Conservation (phyloP, 2,888 invertebrate species). For the Bimastos eiseni region DNA sequence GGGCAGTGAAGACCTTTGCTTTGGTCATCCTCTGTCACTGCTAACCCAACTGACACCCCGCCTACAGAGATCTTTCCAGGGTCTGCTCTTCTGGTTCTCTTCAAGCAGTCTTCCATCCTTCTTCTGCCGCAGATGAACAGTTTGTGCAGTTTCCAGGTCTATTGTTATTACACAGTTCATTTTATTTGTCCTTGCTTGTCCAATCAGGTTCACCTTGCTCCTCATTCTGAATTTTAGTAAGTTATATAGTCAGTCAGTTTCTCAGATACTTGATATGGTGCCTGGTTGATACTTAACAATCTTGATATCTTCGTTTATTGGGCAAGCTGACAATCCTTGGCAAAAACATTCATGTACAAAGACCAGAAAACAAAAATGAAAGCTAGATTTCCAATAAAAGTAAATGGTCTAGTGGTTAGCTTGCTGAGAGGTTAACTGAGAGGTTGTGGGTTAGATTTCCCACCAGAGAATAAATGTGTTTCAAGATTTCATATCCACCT, state of each 20-base stretch:
- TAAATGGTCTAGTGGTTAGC: too few relatives aligned
- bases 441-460: too few relatives aligned
- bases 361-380: too few relatives aligned
- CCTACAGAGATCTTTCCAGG: neutral
- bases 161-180: neutral
- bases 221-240: neutral
- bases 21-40: neutral
- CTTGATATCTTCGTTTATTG: too few relatives aligned
- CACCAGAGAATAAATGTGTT: too few relatives aligned
- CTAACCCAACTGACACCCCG: neutral
- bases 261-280: too few relatives aligned
- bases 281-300: too few relatives aligned
- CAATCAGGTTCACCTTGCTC: neutral
- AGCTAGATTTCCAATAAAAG: too few relatives aligned
- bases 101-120: neutral
- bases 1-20: neutral
- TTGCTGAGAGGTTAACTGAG: too few relatives aligned
- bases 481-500: too few relatives aligned
- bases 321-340: too few relatives aligned
- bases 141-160: neutral
- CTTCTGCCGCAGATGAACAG: neutral
- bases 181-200: neutral
- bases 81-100: neutral
- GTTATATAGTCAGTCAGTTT: neutral
- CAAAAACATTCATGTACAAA: too few relatives aligned